Evolutionary conservation across 2,888 invertebrate genomes (phyloP).

Genomic region (Pyrochroa serraticornis): DNA sequence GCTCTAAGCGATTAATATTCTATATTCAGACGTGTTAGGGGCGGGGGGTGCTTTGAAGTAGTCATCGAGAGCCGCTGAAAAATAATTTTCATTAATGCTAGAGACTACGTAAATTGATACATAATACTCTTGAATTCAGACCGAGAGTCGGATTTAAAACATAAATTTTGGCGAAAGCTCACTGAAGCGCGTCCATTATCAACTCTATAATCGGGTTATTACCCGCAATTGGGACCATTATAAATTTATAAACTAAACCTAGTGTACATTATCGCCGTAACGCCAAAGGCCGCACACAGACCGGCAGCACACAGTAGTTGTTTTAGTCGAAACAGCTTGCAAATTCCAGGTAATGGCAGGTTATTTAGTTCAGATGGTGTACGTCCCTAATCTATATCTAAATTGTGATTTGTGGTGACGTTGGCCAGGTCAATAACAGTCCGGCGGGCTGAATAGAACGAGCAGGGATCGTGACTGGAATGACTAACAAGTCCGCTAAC

Average conservation of each 20-base stretch:
- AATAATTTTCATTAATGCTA: too few species aligned
- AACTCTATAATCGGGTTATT: constrained; percentile 39
- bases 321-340: constrained; percentile 25
- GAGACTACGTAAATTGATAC: too few species aligned
- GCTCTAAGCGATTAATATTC: too few species aligned
- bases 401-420: constrained; percentile 52
- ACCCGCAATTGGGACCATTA: constrained; percentile 35
- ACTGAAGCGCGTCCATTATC: constrained; percentile 35
- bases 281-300: constrained; percentile 5
- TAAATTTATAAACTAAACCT: constrained; percentile 37
- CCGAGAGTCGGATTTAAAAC: constrained; percentile 22
- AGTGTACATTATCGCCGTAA: constrained; percentile 8
- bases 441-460: constrained; percentile 37
- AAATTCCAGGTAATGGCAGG: constrained; percentile 32
- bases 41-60: too few species aligned
- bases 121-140: too few species aligned
- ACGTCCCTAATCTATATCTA: constrained; percentile 36
- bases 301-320: neutral
- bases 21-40: too few species aligned
- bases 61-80: too few species aligned
- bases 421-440: constrained; percentile 46
- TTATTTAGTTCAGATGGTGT: constrained; percentile 34
- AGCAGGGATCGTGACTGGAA: constrained; percentile 43
- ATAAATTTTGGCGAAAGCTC: constrained; percentile 33
- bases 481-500: constrained; percentile 39